These are phyloP conservation scores for Poeciliopsis gracilis DNA, from an alignment of 2,797 vertebrate genomes.

Conservation along the genomic window DNA sequence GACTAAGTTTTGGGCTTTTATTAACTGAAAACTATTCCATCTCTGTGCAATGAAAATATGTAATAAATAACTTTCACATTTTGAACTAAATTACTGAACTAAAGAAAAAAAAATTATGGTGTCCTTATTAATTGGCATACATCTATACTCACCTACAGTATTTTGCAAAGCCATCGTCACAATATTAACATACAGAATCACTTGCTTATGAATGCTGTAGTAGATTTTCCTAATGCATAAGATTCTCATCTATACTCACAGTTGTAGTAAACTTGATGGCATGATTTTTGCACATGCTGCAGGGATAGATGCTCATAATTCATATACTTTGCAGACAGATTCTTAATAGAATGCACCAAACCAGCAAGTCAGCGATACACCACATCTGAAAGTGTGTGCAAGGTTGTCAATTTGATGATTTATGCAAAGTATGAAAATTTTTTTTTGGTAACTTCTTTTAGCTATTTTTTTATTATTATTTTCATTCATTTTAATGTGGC, in stretches of 20 bases:
- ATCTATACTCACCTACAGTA: constrained; percentile 22
- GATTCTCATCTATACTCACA: constrained; percentile 57
- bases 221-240: constrained; percentile 45
- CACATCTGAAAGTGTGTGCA: constrained; percentile 45
- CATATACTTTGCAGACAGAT: constrained; percentile 71
- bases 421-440: constrained; percentile 50
- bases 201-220: constrained; percentile 52
- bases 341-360: constrained; percentile 74
- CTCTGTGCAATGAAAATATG: not conserved
- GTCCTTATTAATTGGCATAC: not conserved
- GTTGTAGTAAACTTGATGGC: constrained; percentile 72
- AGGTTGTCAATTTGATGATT: constrained; percentile 57
- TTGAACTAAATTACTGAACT: not conserved
- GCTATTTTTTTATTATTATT: constrained; percentile 22
- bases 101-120: not conserved
- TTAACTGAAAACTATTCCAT: not conserved
- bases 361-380: constrained; percentile 66
- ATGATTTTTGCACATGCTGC: constrained; percentile 56
- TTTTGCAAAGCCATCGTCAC: constrained; percentile 30
- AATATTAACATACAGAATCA: constrained; percentile 24
- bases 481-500: not conserved
- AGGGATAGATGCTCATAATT: constrained; percentile 73
- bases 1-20: not conserved
- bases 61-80: not conserved
- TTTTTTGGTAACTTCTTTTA: constrained; percentile 24